phyloP scores from a whole-genome alignment of 2,113 vertebrate species.

The Taurulus bubalis region DNA sequence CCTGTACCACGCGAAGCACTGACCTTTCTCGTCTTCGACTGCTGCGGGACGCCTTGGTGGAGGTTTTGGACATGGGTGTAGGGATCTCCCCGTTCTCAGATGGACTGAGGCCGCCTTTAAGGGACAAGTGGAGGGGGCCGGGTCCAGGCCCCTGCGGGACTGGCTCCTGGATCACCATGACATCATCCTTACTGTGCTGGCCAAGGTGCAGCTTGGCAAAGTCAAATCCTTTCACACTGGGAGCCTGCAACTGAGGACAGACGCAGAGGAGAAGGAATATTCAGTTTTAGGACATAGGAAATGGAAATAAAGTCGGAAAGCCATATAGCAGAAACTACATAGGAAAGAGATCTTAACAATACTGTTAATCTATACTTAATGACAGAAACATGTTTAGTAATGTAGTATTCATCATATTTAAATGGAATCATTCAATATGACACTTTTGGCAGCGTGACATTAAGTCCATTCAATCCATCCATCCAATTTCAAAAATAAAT shows the following conservation, averaged over 20 bases:
- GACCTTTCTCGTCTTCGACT: slow-evolving; percentile 90
- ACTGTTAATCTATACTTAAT: neutral
- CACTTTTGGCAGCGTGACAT: neutral
- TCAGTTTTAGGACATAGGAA: neutral
- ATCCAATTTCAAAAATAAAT: neutral
- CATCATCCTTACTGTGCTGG: slow-evolving; percentile 95
- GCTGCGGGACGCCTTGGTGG: slow-evolving; percentile 87
- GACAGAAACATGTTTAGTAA: neutral
- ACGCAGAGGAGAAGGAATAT: neutral
- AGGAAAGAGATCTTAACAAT: neutral
- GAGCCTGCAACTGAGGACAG: slow-evolving; percentile 89
- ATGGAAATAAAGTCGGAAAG: neutral
- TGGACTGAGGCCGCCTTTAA: slow-evolving; percentile 90
- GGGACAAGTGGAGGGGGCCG: slow-evolving; percentile 74
- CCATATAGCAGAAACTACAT: neutral
- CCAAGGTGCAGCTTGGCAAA: slow-evolving; percentile 99
- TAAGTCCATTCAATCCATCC: neutral
- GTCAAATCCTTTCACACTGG: slow-evolving; percentile 98
- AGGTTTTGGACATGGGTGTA: slow-evolving; percentile 88
- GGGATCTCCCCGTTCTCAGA: slow-evolving; percentile 92
- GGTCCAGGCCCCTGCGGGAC: slow-evolving; percentile 69
- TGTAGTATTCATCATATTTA: neutral
- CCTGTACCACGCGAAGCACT: slow-evolving; percentile 45
- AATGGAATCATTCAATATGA: neutral
- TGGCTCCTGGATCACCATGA: slow-evolving; percentile 94